Base-by-base conservation (phyloP, 2,113 vertebrate species). In the Thermophis baileyi region DNA sequence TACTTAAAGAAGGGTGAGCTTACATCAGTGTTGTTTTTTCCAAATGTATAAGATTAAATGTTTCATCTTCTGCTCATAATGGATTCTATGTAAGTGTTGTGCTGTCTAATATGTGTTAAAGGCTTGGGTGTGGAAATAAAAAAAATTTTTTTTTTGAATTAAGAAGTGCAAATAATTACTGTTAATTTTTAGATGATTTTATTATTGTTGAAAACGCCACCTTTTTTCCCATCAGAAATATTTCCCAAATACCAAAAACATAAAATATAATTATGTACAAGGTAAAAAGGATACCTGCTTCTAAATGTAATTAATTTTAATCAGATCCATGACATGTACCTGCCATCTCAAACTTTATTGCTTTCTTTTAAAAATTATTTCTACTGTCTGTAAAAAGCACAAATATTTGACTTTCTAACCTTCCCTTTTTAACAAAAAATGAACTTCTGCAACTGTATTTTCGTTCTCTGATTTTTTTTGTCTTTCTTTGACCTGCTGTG, bases 1-100 rank as follows among this genome's bases (percentile, higher is more conserved):
- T 99, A 97, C 98, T 99, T 89, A 99, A 99, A 96, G 99, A 99
- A 96, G 99, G 99, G 99, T 99, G 97, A 98, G 98, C 46, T 18
- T 60, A 25, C 49, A 6, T 18, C 46, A 85, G 1, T 40, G 8
- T 88, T 88, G 1, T 22, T 35, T 57, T 55, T 87, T 92, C 74
- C 27, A 91, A 91, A 49, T 55, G 44, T 10, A 8, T 85, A 89
- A 47, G 16, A 87, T 35, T 92, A 87, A 89, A 89, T 81, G 50
- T 50, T 81, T 46, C 14, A 74, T 25, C 54, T 30, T 90, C 54
- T 92, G 22, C 35, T 69, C 20, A n/a, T 18, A 81, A 24, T 51
- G 30, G 24, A 11, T 88, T 53, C 85, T 35, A 4, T 49, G 35
- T 27, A 55, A 2, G 14, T 91, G 1, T 47, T 60, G 54, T 63